These are phyloP conservation scores for Biston betularia DNA, from an alignment of 2,888 invertebrate genomes.

Conservation along the genomic window DNA sequence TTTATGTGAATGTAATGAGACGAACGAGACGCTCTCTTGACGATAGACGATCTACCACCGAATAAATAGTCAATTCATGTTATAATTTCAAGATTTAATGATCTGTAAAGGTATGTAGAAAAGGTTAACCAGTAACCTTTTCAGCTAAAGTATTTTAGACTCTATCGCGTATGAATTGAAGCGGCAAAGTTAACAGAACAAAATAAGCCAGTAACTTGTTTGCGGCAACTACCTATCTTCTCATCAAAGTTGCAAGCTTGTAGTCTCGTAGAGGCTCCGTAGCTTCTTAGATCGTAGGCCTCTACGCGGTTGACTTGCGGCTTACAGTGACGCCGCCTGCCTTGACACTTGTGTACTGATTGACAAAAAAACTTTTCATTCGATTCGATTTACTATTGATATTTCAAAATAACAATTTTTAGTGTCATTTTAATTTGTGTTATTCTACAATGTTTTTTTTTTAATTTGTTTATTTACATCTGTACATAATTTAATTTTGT, in stretches of 20 bases:
- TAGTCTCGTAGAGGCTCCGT: constrained; percentile 20
- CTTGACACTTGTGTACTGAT: constrained; percentile 54
- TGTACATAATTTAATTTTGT: too few relatives aligned
- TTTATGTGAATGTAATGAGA: too few relatives aligned
- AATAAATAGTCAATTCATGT: too few relatives aligned
- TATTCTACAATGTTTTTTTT: too few relatives aligned
- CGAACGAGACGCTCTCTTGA: too few relatives aligned
- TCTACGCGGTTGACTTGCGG: constrained; percentile 32
- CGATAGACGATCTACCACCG: too few relatives aligned
- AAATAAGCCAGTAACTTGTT: constrained; percentile 70
- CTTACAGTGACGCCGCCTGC: constrained; percentile 52
- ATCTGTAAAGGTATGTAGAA: not conserved
- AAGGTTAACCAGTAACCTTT: not conserved
- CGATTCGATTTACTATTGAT: too few relatives aligned
- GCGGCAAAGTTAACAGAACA: constrained; percentile 63
- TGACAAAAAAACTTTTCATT: constrained; percentile 42
- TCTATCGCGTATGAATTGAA: not conserved
- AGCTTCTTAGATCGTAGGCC: constrained; percentile 54
- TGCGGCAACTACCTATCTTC: constrained; percentile 72
- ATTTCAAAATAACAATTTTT: too few relatives aligned
- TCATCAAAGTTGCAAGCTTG: constrained; percentile 78
- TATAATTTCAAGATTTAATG: too few relatives aligned
- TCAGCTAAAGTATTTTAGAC: not conserved
- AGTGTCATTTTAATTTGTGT: too few relatives aligned
- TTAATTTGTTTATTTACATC: too few relatives aligned